phyloP scores from a whole-genome alignment of 2,888 invertebrate genomes.

The Eupithecia subumbrata region DNA sequence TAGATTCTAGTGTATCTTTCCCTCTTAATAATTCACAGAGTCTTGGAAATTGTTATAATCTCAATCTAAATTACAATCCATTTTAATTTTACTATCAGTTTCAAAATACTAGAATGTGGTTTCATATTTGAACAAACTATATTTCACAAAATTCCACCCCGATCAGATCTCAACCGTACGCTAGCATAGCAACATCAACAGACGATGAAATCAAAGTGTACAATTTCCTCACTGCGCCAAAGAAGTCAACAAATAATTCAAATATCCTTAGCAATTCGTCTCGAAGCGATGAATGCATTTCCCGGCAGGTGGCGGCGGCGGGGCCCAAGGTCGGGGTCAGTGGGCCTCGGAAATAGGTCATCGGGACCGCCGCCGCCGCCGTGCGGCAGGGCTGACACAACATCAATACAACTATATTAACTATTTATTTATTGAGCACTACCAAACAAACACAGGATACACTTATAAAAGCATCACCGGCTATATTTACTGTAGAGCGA shows the following conservation, averaged over 20 bases:
- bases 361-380: slow-evolving; percentile 4
- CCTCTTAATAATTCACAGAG: too few relatives aligned
- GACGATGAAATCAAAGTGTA: neutral
- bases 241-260: neutral
- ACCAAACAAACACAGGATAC: too few relatives aligned
- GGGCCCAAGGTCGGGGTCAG: slow-evolving; percentile 29
- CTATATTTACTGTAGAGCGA: neutral
- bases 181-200: slow-evolving; percentile 1
- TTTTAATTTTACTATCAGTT: too few relatives aligned
- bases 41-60: too few relatives aligned
- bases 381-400: neutral
- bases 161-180: neutral
- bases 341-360: slow-evolving; percentile 30
- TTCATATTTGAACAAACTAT: too few relatives aligned
- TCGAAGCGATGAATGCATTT: slow-evolving; percentile 25
- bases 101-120: too few relatives aligned
- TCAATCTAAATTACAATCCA: too few relatives aligned
- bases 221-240: neutral
- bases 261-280: neutral
- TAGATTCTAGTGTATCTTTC: too few relatives aligned
- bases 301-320: slow-evolving; percentile 18
- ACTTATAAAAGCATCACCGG: too few relatives aligned
- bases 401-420: neutral
- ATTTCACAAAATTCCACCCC: neutral
- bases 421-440: too few relatives aligned